Evolutionary conservation across 2,113 vertebrate genomes (phyloP).

Genomic region (Paradoxurus hermaphroditus): DNA sequence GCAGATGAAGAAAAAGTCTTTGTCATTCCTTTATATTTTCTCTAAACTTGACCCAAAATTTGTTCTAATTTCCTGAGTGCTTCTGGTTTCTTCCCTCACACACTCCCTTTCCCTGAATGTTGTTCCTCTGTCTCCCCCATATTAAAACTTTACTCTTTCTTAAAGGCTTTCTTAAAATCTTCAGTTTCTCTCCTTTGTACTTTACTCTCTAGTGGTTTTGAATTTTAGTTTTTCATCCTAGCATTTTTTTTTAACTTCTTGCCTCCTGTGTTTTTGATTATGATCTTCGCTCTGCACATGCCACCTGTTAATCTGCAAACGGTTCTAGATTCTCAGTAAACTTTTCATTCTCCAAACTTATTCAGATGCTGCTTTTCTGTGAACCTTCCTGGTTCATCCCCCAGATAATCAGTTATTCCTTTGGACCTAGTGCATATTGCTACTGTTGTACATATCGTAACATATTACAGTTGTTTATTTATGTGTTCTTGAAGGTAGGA

Average conservation of each 20-base stretch:
- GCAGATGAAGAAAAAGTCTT: not conserved
- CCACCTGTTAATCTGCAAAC: not conserved
- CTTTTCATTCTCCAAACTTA: not conserved
- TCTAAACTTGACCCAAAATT: not conserved
- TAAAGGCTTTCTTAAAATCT: not conserved
- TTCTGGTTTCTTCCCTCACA: not conserved
- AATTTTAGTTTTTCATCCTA: slow-evolving; percentile 5
- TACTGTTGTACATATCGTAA: not conserved
- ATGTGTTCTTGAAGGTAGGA: not conserved
- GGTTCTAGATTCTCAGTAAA: not conserved
- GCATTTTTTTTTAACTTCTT: not conserved
- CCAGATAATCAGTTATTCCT: not conserved
- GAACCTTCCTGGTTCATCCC: not conserved
- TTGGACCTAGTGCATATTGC: not conserved
- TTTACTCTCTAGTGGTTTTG: not conserved
- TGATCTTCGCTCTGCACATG: not conserved
- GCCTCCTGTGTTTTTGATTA: not conserved
- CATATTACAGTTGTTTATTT: not conserved
- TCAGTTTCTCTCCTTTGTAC: not conserved
- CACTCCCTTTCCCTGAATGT: not conserved
- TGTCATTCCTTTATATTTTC: not conserved
- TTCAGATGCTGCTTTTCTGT: not conserved
- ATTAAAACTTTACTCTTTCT: not conserved
- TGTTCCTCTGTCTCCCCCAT: not conserved
- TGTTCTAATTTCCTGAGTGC: not conserved